These are phyloP conservation scores for Gracilinanus agilis DNA, from an alignment of 2,113 vertebrate species.

Conservation along the genomic window DNA sequence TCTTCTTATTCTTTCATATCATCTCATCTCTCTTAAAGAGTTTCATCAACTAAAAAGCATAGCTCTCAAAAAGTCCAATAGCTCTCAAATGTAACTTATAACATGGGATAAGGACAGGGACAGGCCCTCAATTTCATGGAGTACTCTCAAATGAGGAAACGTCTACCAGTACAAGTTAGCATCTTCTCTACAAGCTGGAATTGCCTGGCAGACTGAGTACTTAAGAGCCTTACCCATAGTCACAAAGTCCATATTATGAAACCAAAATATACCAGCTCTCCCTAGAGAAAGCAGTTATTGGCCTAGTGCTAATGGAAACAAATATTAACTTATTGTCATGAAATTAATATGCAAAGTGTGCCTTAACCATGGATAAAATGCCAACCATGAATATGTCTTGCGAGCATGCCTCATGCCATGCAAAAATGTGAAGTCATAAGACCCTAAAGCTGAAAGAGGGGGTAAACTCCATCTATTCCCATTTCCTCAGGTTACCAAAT, in stretches of 20 bases:
- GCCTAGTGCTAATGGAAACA: neutral
- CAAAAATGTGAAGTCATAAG: neutral
- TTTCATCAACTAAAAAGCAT: neutral
- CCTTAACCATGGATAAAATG: neutral
- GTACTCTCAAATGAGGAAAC: neutral
- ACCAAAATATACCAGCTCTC: neutral
- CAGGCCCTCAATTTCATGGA: neutral
- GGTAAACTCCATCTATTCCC: neutral
- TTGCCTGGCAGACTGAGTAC: neutral
- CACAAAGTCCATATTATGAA: neutral
- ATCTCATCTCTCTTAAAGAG: slow-evolving; percentile 47
- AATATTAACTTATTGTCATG: neutral
- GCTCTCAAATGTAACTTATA: slow-evolving; percentile 29
- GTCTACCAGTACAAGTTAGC: neutral
- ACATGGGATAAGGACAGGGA: neutral
- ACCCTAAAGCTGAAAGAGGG: neutral
- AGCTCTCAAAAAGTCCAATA: neutral
- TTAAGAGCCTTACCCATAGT: neutral
- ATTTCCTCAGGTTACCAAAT: neutral
- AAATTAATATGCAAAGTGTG: neutral
- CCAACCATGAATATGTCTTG: neutral
- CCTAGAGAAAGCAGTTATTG: neutral
- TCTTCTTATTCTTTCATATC: slow-evolving; percentile 18
- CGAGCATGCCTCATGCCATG: neutral
- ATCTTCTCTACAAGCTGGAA: neutral